Base-by-base conservation (phyloP, 2,113 vertebrate genomes). In the Anser brachyrhynchus region DNA sequence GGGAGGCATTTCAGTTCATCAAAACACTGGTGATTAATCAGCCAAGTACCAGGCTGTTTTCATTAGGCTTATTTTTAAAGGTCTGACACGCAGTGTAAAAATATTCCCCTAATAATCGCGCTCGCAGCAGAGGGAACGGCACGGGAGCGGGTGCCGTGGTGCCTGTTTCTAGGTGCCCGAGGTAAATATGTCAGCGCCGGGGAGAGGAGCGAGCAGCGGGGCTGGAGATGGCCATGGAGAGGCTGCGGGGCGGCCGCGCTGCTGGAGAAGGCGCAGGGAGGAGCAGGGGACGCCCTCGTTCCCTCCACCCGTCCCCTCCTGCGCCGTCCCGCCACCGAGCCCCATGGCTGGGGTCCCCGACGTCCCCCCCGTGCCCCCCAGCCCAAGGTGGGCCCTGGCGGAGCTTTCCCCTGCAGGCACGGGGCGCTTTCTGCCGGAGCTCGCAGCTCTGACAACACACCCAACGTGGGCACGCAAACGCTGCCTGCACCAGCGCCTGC, bases 31-130 rank as follows among this genome's bases (percentile, higher is more conserved):
- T 96, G 96, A 97, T 97, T 94, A 95, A 97, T 95, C 95, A 92
- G 95, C 90, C 23, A 1, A 71, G 79, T 84, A 90, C 92, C 89
- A 69, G 97, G 85, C 96, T 97, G 97, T 97, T 98, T 95, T 95
- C 95, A 84, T 97, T 95, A 92, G 92, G 83, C 80, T 93, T 96
- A 91, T 98, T 97, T 98, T 96, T 97, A 97, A 98, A 97, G 92
- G 85, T 84, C 92, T 96, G 94, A 96, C 92, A 87, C 31, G 67
- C 82, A 59, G 70, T 22, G 93, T 73, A 95, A 90, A 94, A 96
- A 92, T 91, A 87, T 79, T 93, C 91, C 74, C 62, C 86, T 80
- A 88, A 94, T 69, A 90, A 87, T n/a, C 11, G 22, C 23, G 81
- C 92, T 73, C 12, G 8, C 26, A 46, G 73, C 39, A 10, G 62